Base-by-base conservation (phyloP, 92 coral and sea anemone genomes). In the Epizoanthus ramosus region DNA sequence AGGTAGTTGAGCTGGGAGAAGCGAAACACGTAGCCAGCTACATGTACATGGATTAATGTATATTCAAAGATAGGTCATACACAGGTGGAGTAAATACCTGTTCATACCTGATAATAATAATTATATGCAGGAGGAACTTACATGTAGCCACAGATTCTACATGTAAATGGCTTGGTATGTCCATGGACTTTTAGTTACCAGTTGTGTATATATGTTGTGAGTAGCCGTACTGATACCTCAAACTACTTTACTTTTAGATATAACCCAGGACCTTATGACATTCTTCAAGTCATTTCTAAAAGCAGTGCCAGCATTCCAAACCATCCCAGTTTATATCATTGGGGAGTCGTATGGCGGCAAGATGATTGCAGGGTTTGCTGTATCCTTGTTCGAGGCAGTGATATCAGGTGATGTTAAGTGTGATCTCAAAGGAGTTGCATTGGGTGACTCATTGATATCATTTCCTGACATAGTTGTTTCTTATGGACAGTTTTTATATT, bases 291-390 rank as follows among this genome's bases (percentile, higher is more conserved):
- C 88, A 50, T 90, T 92, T 45, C 80, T 92, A 81, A 74, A 83
- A 28, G 88, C 87, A 74, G 52, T 90, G 61, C 93, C 94, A 68
- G 89, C 85, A 8, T 85, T 92, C 59, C 65, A 83, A 82, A 85
- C 60, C 14, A 85, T 88, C 21, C 94, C 97, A 58, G 73, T 92
- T 19, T 88, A 79, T 63, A 85, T 92, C 41, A 85, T 85, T 82
- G 88, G 94, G 35, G 97, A 92, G 57, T 92, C 97, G 1, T 92
- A 90, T n/a, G 97, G 97, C 39, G 97, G 97, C 12, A 92, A 92
- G 81, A 92, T 92, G 97, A 84, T 83, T 23, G 85, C 94, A 35
- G 91, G 88, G 7, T 90, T 92, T 74, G 94, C 90, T 43, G 87
- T 81, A 5, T 71, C 92, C 9, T 83, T 92, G 41, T 68, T 82